Evolutionary conservation across 2,113 vertebrate species (phyloP).

Genomic region (Alexandromys fortis): DNA sequence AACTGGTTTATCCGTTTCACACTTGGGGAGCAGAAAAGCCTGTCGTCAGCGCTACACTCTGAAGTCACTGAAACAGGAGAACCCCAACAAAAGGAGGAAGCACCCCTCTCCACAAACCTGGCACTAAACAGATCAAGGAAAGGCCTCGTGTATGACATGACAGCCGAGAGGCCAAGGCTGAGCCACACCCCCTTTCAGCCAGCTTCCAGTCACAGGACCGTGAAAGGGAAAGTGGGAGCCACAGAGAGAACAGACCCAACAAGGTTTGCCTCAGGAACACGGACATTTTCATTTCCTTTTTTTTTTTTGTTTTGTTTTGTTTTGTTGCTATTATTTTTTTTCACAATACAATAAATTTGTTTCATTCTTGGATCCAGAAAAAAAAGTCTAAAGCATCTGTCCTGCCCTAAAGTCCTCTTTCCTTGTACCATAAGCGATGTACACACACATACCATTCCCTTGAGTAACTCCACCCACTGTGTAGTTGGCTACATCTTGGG

Average conservation of each 20-base stretch:
- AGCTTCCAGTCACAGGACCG: no score
- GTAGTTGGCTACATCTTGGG: neutral
- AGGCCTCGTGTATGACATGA: neutral
- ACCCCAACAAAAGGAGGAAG: neutral
- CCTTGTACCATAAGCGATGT: neutral
- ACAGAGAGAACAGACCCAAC: neutral
- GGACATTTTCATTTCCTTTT: neutral
- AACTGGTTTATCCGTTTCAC: neutral
- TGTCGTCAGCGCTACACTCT: neutral
- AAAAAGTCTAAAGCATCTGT: neutral
- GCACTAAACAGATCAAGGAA: neutral
- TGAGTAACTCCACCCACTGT: neutral
- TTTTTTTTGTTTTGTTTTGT: neutral
- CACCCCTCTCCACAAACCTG: neutral
- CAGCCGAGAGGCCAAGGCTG: neutral
- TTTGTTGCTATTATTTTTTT: neutral
- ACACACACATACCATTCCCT: neutral
- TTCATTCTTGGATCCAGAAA: neutral
- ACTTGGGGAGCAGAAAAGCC: neutral
- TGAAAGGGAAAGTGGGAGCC: neutral
- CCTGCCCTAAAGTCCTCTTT: neutral
- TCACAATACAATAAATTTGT: neutral
- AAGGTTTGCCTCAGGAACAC: neutral
- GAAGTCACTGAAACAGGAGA: neutral
- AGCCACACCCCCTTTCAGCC: accelerated